phyloP scores from a whole-genome alignment of 2,888 invertebrate species.

The Campopleginae sp. region DNA sequence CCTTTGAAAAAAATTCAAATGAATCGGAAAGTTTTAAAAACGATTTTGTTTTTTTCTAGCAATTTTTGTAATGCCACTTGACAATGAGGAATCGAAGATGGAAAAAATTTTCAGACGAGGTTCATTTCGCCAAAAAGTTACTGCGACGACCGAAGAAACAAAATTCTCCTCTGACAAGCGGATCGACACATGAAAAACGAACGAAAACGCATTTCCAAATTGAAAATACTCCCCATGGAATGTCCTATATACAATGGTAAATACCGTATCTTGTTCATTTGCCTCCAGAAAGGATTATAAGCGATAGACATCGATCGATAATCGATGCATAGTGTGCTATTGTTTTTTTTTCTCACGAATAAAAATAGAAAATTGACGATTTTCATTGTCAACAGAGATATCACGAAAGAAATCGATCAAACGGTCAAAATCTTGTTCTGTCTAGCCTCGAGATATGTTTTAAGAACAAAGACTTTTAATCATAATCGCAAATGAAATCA shows the following conservation, averaged over 20 bases:
- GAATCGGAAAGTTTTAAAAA: background rate
- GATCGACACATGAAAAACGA: too few species aligned
- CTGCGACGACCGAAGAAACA: too few species aligned
- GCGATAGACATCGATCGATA: conserved; percentile 50
- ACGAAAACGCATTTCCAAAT: too few species aligned
- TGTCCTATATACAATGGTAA: background rate
- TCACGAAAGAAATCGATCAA: background rate
- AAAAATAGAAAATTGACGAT: conserved; percentile 31
- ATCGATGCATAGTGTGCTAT: conserved; percentile 41
- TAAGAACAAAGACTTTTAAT: conserved; percentile 30
- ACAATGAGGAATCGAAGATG: too few species aligned
- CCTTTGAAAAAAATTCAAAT: background rate
- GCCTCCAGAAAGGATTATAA: conserved; percentile 14
- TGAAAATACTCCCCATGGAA: background rate
- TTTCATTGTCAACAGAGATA: conserved; percentile 47
- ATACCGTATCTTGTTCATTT: conserved; percentile 30
- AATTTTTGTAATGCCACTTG: too few species aligned
- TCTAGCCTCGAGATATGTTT: background rate
- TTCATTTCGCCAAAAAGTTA: too few species aligned
- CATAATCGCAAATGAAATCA: conserved; percentile 58
- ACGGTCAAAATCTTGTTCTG: conserved; percentile 16
- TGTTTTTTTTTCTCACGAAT: background rate
- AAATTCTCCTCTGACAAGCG: too few species aligned
- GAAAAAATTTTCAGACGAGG: too few species aligned
- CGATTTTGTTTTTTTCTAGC: too few species aligned